Evolutionary conservation across 2,113 vertebrate species (phyloP), one percentile per base, ranked within the genome.

Genomic region (Callionymus lyra): DNA sequence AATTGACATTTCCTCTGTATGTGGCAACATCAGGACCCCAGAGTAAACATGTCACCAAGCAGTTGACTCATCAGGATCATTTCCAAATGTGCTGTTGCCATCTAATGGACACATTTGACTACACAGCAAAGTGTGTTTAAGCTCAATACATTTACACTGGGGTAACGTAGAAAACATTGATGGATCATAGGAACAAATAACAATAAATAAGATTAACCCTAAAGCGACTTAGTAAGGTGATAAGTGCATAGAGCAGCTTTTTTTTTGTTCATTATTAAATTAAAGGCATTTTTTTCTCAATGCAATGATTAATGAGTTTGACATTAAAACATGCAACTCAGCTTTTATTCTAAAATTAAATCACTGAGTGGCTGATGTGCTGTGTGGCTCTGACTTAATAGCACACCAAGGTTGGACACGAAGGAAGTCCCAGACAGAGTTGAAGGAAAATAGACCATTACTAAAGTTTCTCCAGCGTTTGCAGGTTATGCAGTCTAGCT

Each of bases 21-120:
- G 37, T 55, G 50, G 62, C 34, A 4, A 34, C 41, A 21, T 47
- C 16, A 38, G 50, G 21, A 37, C 12, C 3, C 0, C 12, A 50
- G 11, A 12, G 42, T 21, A 40, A 68, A 52, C 17, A 50, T 16
- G 40, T 50, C 41, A 34, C 41, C 38, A 18, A 32, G 32, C 12
- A 34, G 39, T 41, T 19, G 46, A 34, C 31, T 47, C 48, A 11
- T 11, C 12, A 2, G 14, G 10, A 12, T 6, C 15, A 4, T 42
- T 53, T 38, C 2, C n/a, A 70, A 47, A 76, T 65, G 72, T 65
- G 59, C 53, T 60, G 68, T 71, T 69, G 70, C 73, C 79, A 72
- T 64, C 79, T 85, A 77, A 70, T 80, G 79, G 79, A 58, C 58
- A 65, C 67, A 47, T 31, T 12, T 34, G 12, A 45, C 14, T 12